Evolutionary conservation across 2,797 vertebrate species (phyloP).

Genomic region (Takifugu ocellatus): DNA sequence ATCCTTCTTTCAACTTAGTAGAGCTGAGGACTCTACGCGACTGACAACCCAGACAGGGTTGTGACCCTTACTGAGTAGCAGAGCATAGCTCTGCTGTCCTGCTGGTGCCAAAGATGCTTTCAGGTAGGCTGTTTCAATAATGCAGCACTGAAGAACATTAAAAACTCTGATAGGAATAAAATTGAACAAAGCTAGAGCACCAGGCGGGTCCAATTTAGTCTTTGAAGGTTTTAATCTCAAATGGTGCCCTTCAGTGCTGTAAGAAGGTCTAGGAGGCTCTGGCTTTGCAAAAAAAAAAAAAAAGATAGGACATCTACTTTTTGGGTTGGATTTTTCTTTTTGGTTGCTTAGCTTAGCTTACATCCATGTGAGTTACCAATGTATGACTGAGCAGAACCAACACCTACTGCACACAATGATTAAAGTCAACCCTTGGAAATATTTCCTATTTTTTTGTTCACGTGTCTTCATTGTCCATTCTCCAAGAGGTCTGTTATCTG

Average conservation of each 20-base stretch:
- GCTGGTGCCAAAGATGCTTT: conserved; percentile 42
- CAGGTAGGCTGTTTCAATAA: conserved; percentile 57
- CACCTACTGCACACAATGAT: too few relatives aligned
- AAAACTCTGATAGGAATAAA: conserved; percentile 55
- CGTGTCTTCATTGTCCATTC: conserved; percentile 7
- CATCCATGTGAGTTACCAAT: conserved; percentile 4
- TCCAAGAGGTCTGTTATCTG: conserved; percentile 30
- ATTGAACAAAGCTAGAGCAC: conserved; percentile 38
- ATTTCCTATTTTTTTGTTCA: conserved; percentile 30
- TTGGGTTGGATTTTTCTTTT: too few relatives aligned
- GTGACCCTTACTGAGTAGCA: conserved; percentile 28
- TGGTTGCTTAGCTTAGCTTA: neutral
- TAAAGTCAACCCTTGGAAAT: conserved; percentile 7
- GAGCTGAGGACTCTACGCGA: conserved; percentile 40
- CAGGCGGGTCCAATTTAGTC: conserved; percentile 57
- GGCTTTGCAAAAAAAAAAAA: too few relatives aligned
- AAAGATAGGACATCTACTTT: too few relatives aligned
- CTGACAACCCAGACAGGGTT: conserved; percentile 39
- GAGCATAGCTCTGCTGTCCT: conserved; percentile 24
- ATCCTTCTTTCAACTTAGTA: conserved; percentile 39
- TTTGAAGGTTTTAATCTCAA: conserved; percentile 53
- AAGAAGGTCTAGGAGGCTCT: conserved; percentile 21
- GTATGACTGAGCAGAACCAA: too few relatives aligned
- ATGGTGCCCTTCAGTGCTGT: conserved; percentile 30
- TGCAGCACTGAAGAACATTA: conserved; percentile 51